phyloP scores from a whole-genome alignment of 2,888 invertebrate genomes.

The Salticus scenicus region DNA sequence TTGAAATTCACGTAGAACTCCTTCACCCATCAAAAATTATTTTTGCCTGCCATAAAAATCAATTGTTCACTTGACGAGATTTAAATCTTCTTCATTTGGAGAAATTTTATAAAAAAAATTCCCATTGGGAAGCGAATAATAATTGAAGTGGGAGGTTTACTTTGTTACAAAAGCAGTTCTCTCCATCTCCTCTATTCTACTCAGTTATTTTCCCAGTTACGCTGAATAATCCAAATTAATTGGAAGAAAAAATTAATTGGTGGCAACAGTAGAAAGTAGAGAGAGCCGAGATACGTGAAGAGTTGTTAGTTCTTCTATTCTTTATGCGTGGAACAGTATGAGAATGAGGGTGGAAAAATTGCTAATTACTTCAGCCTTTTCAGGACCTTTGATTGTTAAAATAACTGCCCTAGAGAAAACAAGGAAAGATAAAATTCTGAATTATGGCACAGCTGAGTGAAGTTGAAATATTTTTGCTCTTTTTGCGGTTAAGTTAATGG shows the following conservation, averaged over 20 bases:
- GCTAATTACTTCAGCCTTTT: neutral
- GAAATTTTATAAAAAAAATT: neutral
- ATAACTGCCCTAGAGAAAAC: neutral
- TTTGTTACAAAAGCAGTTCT: neutral
- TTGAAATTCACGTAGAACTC: no score
- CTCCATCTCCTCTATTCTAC: neutral
- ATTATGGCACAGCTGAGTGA: neutral
- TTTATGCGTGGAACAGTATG: neutral
- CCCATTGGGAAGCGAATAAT: neutral
- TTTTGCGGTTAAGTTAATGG: neutral
- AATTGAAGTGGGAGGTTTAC: neutral
- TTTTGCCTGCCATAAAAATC: neutral
- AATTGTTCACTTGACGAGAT: neutral
- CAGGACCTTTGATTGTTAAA: neutral
- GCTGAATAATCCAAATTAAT: conserved; percentile 1
- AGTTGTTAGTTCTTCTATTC: neutral
- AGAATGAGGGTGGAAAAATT: neutral
- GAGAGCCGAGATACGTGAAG: neutral
- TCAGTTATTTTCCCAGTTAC: neutral
- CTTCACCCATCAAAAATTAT: no score
- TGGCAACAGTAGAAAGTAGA: neutral
- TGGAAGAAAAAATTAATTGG: conserved; percentile 1
- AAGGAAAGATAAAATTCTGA: neutral
- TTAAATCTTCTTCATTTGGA: neutral
- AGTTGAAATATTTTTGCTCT: neutral